Percentiles rank a stretch among this genome's conserved stretches.
Evolutionary conservation across 2,797 vertebrate species (phyloP).

Genomic region (Enteromius argenteus): DNA sequence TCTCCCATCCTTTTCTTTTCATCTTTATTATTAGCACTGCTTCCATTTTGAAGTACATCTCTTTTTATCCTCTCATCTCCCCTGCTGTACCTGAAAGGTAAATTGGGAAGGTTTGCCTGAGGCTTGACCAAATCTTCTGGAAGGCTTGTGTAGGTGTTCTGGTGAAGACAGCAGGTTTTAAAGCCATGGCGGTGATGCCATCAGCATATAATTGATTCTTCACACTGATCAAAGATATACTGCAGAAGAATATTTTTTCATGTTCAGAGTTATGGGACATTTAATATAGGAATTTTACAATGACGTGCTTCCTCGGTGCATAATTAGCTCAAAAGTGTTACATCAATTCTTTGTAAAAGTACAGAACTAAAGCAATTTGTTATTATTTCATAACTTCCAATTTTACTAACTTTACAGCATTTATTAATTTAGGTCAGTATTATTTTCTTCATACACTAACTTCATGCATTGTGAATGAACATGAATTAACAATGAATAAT

Average conservation of each 20-base stretch:
- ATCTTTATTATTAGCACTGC: conserved; percentile 46
- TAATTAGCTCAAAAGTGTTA: conserved; percentile 5
- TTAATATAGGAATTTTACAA: not conserved
- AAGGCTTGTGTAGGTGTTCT: conserved; percentile 33
- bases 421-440: not conserved
- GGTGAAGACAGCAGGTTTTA: conserved; percentile 16
- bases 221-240: not conserved
- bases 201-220: conserved; percentile 13
- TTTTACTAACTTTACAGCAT: not conserved
- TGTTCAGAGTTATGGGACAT: not conserved
- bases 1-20: conserved; percentile 36
- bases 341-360: not conserved
- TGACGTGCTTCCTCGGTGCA: not conserved
- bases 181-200: conserved; percentile 5
- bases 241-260: not conserved
- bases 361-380: not conserved
- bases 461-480: not conserved
- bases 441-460: not conserved
- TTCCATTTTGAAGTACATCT: conserved; percentile 47
- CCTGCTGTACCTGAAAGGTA: conserved; percentile 35
- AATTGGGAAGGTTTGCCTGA: conserved; percentile 18
- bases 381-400: not conserved
- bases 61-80: conserved; percentile 45
- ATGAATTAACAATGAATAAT: not conserved
- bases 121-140: conserved; percentile 25